phyloP scores from a whole-genome alignment of 2,888 invertebrate species.

The Eudemis profundana region DNA sequence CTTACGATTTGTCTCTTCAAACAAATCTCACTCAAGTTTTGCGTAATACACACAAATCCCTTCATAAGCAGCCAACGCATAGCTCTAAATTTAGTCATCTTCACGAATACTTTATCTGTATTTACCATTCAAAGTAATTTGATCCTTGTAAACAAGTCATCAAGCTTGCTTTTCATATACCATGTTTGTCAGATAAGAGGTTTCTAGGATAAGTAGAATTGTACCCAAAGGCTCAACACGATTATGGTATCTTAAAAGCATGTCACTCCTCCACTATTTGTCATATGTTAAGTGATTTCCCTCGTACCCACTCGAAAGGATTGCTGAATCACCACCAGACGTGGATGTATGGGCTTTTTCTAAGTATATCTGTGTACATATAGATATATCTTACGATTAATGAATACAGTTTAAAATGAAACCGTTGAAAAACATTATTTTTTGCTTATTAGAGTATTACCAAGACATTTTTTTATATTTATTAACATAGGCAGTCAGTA shows the following conservation, averaged over 20 bases:
- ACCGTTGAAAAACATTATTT: no score
- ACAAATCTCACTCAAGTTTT: slow-evolving; percentile 14
- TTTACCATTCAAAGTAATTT: background rate
- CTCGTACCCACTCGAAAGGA: slow-evolving; percentile 63
- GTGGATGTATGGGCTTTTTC: slow-evolving; percentile 36
- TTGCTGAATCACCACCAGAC: slow-evolving; percentile 71
- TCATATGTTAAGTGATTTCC: slow-evolving; percentile 83
- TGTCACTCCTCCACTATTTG: slow-evolving; percentile 80
- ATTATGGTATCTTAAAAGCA: slow-evolving; percentile 65
- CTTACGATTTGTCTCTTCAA: slow-evolving; percentile 3
- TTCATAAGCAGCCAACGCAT: slow-evolving; percentile 24
- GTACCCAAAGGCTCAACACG: slow-evolving; percentile 26
- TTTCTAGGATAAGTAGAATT: slow-evolving; percentile 9
- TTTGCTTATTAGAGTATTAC: no score
- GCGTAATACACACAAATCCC: slow-evolving; percentile 20
- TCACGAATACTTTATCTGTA: background rate
- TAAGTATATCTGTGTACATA: slow-evolving; percentile 4
- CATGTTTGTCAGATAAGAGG: background rate
- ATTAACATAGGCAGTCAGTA: no score
- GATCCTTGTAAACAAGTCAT: background rate
- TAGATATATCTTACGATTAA: background rate
- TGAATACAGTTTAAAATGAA: background rate
- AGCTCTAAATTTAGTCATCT: background rate
- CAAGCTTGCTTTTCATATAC: background rate
- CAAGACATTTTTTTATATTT: no score